Base-by-base conservation (phyloP, 2,888 invertebrate species). In the Hofmannophila pseudospretella region DNA sequence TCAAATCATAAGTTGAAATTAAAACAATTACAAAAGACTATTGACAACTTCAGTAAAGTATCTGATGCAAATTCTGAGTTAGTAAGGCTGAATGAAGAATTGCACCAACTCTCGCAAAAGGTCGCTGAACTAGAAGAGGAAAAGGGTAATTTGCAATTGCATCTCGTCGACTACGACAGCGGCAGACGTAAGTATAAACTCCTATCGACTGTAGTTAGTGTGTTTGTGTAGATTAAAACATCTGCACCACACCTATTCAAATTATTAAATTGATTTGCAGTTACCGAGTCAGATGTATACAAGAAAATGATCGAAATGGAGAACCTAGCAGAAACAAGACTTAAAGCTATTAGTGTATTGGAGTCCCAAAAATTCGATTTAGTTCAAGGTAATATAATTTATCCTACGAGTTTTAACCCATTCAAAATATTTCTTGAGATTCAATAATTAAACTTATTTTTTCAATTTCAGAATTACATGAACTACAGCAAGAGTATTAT, bases 91-190 rank as follows among this genome's bases (percentile, higher is more conserved):
- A 88, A 88, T 58, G 88, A 88, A 41, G 90, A 91, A 58, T 87
- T 91, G 49, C 88, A 89, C 45, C 87, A 89, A 48, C 74, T 93
- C 33, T 90, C 91, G 44, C 92, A 94, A 54, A 92, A 91, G 84
- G 90, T 97, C 42, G 93, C 93, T 8, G 94, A 95, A 66, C 77
- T 97, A 47, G 95, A 96, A 79, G 95, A 96, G 74, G 96, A 96
- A 79, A 96, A 96, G 82, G 96, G 96, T 58, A 95, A 95, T 80
- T 90, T 96, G 64, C 95, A 96, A 79, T 86, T 96, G 67, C 93
- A 93, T 80, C 89, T 95, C 67, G 92, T 94, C 55, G 94, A 94
- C 79, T 92, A 92, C 77, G 93, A 93, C 70, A 92, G 92, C 72
- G 89, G 90, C 56, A 88, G 91, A 89, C 84, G 91, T 89, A 86